A percentile compares a stretch with the other conserved stretches of the same genome.
These are phyloP conservation scores for Caenorhabditis sulstoni DNA, from an alignment of 2,888 invertebrate genomes.

Conservation along the genomic window DNA sequence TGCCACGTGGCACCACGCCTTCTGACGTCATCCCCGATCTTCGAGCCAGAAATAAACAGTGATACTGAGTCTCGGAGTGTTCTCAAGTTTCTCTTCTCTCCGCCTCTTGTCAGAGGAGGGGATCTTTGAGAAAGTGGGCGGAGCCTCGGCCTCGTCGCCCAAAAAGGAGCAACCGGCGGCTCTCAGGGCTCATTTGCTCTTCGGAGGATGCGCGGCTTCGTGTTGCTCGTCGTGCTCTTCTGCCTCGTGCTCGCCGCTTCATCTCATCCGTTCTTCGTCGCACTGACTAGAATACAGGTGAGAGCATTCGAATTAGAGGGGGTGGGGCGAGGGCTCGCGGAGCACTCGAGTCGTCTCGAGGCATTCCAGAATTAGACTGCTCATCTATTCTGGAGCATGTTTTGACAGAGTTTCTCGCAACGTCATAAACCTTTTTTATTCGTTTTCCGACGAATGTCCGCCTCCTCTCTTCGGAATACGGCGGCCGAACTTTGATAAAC, in stretches of 20 bases:
- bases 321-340: neutral
- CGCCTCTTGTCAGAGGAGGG: neutral
- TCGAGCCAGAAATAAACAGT: neutral
- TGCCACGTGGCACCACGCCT: too few relatives aligned
- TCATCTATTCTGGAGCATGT: too few relatives aligned
- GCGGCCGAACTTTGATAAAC: constrained; percentile 30
- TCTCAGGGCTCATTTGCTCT: constrained; percentile 13
- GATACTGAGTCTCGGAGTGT: neutral
- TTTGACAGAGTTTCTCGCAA: too few relatives aligned
- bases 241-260: constrained; percentile 32
- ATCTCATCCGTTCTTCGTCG: constrained; percentile 53
- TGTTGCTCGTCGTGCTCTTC: constrained; percentile 25
- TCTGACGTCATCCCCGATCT: neutral
- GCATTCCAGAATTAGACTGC: too few relatives aligned
- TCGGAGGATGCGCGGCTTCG: constrained; percentile 43
- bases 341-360: too few relatives aligned
- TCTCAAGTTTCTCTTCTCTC: constrained; percentile 10
- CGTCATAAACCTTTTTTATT: too few relatives aligned
- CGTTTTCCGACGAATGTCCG: too few relatives aligned
- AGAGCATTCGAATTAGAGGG: neutral
- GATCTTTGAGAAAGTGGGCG: constrained; percentile 20
- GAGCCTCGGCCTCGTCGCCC: constrained; percentile 3
- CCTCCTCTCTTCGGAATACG: neutral
- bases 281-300: constrained; percentile 38
- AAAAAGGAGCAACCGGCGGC: constrained; percentile 15